phyloP scores from a whole-genome alignment of 2,797 vertebrate species.

The Phyllotis vaccarum region DNA sequence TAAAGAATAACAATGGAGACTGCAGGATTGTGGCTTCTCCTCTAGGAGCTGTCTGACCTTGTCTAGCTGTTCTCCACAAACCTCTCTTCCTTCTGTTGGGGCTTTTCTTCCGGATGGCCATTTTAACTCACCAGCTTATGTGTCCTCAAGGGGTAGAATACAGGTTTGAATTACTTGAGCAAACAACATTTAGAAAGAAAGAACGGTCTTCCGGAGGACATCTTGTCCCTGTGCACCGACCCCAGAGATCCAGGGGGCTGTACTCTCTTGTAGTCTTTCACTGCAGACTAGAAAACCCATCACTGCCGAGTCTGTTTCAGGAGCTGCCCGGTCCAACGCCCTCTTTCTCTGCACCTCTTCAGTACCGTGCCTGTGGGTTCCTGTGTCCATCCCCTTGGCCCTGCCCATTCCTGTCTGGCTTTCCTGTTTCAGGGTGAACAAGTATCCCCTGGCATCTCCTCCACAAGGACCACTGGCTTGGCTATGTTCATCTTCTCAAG shows the following conservation, averaged over 20 bases:
- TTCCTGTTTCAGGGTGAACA: no score
- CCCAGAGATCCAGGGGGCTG: fast-evolving
- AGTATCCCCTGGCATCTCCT: background rate
- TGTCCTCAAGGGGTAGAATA: background rate
- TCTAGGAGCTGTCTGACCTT: background rate
- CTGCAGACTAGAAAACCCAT: background rate
- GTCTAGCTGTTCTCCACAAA: background rate
- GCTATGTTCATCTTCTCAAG: background rate
- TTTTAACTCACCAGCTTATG: fast-evolving
- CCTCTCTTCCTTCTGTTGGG: no score
- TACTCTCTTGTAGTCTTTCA: fast-evolving
- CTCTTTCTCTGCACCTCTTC: fast-evolving
- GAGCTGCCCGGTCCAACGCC: fast-evolving
- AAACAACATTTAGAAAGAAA: background rate
- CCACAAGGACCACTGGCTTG: background rate
- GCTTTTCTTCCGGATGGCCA: background rate
- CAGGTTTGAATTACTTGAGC: background rate
- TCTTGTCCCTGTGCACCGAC: fast-evolving
- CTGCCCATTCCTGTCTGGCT: fast-evolving
- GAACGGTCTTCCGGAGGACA: background rate
- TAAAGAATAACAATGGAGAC: fast-evolving
- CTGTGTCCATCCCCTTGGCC: no score
- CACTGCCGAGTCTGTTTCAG: fast-evolving
- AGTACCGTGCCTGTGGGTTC: fast-evolving
- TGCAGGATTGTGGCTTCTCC: fast-evolving